A percentile compares a stretch with the other conserved stretches of the same genome.
Evolutionary conservation across 2,888 invertebrate species (phyloP).

Genomic region (Ypsolopha scabrella): DNA sequence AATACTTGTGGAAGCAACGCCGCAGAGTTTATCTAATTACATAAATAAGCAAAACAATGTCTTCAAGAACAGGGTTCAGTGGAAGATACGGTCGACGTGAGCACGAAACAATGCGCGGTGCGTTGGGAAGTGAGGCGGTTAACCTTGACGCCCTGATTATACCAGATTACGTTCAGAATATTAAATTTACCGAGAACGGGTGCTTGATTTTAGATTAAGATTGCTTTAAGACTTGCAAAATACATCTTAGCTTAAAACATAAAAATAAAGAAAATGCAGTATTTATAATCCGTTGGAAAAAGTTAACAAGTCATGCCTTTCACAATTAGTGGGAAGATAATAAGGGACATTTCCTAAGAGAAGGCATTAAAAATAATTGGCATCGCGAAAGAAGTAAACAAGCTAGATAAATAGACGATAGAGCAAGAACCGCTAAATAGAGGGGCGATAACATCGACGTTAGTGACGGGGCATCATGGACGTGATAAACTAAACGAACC

Average conservation of each 20-base stretch:
- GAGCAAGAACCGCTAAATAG: conserved; percentile 38
- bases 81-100: background rate
- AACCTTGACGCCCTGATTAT: conserved; percentile 6
- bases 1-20: background rate
- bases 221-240: background rate
- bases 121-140: conserved; percentile 4
- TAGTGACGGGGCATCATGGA: conserved; percentile 42
- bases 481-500: conserved; percentile 41
- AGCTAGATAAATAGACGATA: conserved; percentile 6
- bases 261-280: background rate
- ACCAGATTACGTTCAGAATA: background rate
- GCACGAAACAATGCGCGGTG: conserved; percentile 5
- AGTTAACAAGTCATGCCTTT: background rate
- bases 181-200: background rate
- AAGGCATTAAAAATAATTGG: conserved; percentile 5
- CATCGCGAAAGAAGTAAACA: conserved; percentile 5
- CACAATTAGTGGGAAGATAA: conserved; percentile 4
- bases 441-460: conserved; percentile 37
- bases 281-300: background rate
- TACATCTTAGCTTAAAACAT: background rate
- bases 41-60: background rate
- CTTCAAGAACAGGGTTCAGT: background rate
- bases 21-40: conserved; percentile 1
- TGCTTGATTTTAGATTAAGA: background rate
- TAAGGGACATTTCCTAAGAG: conserved; percentile 1